Conservation (phyloP, 2,113 vertebrate genomes). For the Psilopsiagon aymara region DNA sequence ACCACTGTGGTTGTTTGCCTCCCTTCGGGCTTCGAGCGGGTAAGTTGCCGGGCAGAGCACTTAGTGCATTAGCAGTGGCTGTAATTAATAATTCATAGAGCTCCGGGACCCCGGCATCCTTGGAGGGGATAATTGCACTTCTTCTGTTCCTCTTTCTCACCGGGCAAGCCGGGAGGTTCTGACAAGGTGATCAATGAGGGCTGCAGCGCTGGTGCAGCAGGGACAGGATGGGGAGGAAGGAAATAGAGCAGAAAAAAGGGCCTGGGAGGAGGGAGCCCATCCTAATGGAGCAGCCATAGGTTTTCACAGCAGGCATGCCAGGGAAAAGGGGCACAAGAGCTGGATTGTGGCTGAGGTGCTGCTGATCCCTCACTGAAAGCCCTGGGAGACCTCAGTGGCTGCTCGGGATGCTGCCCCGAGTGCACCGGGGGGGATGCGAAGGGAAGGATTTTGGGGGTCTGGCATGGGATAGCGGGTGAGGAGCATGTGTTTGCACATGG, state of each 20-base stretch:
- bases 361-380: neutral
- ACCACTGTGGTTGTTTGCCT: neutral
- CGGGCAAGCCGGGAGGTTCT: neutral
- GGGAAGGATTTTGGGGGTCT: neutral
- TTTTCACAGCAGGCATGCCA: neutral
- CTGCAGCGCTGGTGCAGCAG: neutral
- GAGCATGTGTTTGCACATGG: neutral
- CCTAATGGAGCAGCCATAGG: neutral
- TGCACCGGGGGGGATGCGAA: neutral
- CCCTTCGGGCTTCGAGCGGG: neutral
- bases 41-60: neutral
- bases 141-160: conserved; percentile 19
- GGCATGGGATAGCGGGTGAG: fast-evolving
- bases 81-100: conserved; percentile 64
- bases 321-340: neutral
- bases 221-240: neutral
- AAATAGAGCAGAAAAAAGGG: conserved; percentile 65
- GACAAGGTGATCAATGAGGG: conserved; percentile 56
- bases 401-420: too few species aligned
- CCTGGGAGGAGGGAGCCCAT: neutral
- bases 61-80: conserved; percentile 15
- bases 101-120: conserved; percentile 34
- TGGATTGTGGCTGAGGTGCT: fast-evolving
- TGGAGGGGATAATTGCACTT: conserved; percentile 24
- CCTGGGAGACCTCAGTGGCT: neutral